Evolutionary conservation across 1,140 invertebrate genomes (phyloP).

Genomic region (Hyles vespertilio): DNA sequence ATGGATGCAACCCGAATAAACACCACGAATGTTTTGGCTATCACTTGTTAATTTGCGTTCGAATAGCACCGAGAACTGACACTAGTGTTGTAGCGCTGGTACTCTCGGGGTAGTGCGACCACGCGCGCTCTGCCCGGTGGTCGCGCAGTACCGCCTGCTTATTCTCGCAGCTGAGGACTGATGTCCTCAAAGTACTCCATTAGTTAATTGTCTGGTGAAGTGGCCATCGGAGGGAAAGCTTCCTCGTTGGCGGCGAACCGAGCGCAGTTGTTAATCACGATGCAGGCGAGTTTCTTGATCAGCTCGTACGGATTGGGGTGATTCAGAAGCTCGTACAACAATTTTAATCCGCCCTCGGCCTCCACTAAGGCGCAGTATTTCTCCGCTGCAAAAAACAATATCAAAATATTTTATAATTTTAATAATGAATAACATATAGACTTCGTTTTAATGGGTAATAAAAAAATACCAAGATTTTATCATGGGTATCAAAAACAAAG

Average conservation of each 20-base stretch:
- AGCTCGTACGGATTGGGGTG: slow-evolving; percentile 77
- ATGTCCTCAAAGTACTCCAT: slow-evolving; percentile 56
- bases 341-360: slow-evolving; percentile 87
- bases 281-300: slow-evolving; percentile 81
- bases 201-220: slow-evolving; percentile 52
- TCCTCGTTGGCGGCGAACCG: slow-evolving; percentile 17
- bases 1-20: not conserved
- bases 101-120: not conserved
- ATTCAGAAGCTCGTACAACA: slow-evolving; percentile 82
- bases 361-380: slow-evolving; percentile 94
- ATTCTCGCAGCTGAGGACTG: slow-evolving; percentile 39
- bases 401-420: not conserved
- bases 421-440: not conserved
- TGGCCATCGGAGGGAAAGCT: slow-evolving; percentile 8
- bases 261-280: slow-evolving; percentile 81
- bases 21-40: too few relatives aligned
- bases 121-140: slow-evolving; percentile 1
- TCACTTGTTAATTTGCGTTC: too few relatives aligned
- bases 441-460: too few relatives aligned
- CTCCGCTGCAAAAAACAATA: slow-evolving; percentile 76
- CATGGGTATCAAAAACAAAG: too few relatives aligned
- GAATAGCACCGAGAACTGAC: too few relatives aligned
- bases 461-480: too few relatives aligned
- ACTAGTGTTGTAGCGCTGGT: too few relatives aligned
- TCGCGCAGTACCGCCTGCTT: slow-evolving; percentile 2